Base-by-base conservation (phyloP, 2,113 vertebrate genomes). In the Nannobrachium achirus region DNA sequence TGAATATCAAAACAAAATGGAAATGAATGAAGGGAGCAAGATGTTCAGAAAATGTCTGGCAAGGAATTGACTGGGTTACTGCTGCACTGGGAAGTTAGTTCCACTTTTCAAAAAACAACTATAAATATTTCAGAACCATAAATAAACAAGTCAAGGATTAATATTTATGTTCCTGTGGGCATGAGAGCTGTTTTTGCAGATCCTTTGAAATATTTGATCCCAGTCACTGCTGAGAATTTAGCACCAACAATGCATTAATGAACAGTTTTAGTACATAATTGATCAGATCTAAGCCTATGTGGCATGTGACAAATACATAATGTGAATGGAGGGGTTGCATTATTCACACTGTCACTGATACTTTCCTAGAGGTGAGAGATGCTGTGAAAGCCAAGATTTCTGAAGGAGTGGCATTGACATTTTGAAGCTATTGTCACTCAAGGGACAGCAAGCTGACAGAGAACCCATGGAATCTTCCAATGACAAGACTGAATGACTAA, bases 81-180 rank as follows among this genome's bases (percentile, higher is more conserved):
- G 55, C 79, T 82, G 85, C 65, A 57, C 59, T 68, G 71, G 63
- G 81, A 88, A 88, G 80, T 88, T 88, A 86, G 85, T 75, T 88
- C 80, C 75, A 88, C 75, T 91, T 91, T 84, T 82, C 61, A 87
- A 84, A 87, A 92, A 91, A 79, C 79, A 91, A 87, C 77, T 76
- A 89, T 92, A 71, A 88, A 92, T 91, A 92, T 92, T 92, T 92
- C 75, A 92, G 60, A 73, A 56, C 53, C 55, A 81, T 84, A 83
- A 82, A 89, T 89, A 91, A 91, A 91, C 84, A 91, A 89, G 82
- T 84, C 76, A 82, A 80, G 80, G 78, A 90, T 91, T 79, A 89
- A 92, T 91, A 92, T 92, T 90, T 82, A 92, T 87, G 85, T 60
- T 83, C 82, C 88, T 84, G 52, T 71, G 88, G 83, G 85, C 71